phyloP scores from a whole-genome alignment of 2,888 invertebrate species.

The Cantharis lateralis region DNA sequence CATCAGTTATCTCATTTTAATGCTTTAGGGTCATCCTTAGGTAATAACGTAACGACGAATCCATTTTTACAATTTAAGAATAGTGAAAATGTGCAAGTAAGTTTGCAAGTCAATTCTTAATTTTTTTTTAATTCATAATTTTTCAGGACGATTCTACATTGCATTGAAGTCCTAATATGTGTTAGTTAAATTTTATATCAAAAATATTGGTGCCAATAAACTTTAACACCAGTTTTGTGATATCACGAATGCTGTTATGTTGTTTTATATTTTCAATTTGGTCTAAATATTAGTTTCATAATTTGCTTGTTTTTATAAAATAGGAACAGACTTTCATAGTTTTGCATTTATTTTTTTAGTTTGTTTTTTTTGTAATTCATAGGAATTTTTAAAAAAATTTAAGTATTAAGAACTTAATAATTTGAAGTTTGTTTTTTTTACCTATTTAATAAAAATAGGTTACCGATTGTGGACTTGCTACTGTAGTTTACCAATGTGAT shows the following conservation, averaged over 20 bases:
- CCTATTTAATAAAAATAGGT: background rate
- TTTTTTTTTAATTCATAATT: background rate
- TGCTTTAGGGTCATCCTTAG: conserved; percentile 55
- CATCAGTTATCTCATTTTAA: conserved; percentile 73
- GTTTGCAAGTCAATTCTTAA: background rate
- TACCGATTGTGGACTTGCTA: background rate
- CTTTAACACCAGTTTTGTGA: conserved; percentile 32
- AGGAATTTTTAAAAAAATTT: background rate
- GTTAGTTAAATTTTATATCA: conserved; percentile 33
- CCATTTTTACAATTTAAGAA: conserved; percentile 37
- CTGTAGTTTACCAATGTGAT: background rate
- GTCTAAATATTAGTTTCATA: background rate
- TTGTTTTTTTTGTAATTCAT: background rate
- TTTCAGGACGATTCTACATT: conserved; percentile 31
- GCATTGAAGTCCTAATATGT: conserved; percentile 39
- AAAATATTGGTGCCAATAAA: conserved; percentile 34
- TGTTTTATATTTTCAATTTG: background rate
- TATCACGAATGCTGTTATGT: conserved; percentile 14
- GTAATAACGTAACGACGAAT: conserved; percentile 32
- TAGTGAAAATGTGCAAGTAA: conserved; percentile 27
- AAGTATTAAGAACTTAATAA: background rate
- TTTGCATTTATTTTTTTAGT: background rate
- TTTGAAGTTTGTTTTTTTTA: background rate
- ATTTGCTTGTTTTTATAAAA: background rate
- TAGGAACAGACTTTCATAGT: background rate